A percentile compares a stretch with the other conserved stretches of the same genome.
These are phyloP conservation scores for Buathra laborator DNA, from an alignment of 2,888 invertebrate species.

Conservation along the genomic window DNA sequence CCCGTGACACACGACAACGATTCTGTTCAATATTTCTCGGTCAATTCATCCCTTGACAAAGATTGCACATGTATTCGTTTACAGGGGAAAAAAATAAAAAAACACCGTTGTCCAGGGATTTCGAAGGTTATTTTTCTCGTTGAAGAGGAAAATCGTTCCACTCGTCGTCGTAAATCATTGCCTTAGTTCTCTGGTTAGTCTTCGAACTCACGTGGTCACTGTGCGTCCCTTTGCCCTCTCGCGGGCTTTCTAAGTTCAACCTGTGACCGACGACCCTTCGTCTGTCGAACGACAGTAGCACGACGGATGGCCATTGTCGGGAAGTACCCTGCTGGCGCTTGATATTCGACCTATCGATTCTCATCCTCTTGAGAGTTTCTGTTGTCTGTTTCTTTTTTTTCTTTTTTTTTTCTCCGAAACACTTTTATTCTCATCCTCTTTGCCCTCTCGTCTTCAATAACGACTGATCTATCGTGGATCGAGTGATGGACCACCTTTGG, in stretches of 20 bases:
- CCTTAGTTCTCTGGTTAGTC: slow-evolving; percentile 69
- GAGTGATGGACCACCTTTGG: neutral
- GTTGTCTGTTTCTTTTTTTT: neutral
- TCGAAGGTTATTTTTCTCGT: slow-evolving; percentile 37
- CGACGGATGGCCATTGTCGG: slow-evolving; percentile 71
- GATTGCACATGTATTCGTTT: slow-evolving; percentile 7
- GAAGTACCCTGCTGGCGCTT: slow-evolving; percentile 63
- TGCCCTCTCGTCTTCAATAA: slow-evolving; percentile 32
- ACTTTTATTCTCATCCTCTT: slow-evolving; percentile 20
- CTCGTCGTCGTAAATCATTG: slow-evolving; percentile 70
- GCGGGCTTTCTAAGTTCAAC: slow-evolving; percentile 60
- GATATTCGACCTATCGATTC: slow-evolving; percentile 61
- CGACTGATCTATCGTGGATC: slow-evolving; percentile 1
- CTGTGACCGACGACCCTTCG: slow-evolving; percentile 63
- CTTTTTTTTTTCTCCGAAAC: slow-evolving; percentile 17
- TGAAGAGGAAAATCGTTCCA: slow-evolving; percentile 66
- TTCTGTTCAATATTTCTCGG: neutral
- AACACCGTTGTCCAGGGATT: slow-evolving; percentile 39
- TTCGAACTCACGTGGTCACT: slow-evolving; percentile 62
- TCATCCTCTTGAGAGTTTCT: slow-evolving; percentile 24
- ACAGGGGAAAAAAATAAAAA: slow-evolving; percentile 1
- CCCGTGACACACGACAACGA: neutral
- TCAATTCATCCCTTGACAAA: neutral
- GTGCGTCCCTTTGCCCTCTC: slow-evolving; percentile 28
- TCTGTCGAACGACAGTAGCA: slow-evolving; percentile 58